Conservation (phyloP, 2,797 vertebrate genomes). For the Emydoidea blandingii region DNA sequence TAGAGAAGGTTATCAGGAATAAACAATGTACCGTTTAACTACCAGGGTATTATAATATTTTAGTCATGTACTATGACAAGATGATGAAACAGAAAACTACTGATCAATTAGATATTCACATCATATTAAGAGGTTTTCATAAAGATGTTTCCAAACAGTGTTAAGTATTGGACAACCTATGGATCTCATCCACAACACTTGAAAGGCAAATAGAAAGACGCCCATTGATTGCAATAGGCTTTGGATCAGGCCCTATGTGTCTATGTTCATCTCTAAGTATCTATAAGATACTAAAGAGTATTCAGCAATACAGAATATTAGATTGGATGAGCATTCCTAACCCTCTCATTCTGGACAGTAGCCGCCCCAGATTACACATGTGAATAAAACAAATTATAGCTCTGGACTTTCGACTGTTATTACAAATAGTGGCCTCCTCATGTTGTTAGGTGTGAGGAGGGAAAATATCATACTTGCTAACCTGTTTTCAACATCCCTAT, state of each 20-base stretch:
- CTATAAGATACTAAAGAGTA: background rate
- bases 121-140: background rate
- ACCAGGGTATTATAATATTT: background rate
- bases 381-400: constrained; percentile 35
- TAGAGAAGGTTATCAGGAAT: background rate
- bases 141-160: background rate
- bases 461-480: background rate
- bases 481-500: background rate
- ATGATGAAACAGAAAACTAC: background rate
- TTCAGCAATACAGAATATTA: background rate
- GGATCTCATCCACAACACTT: background rate
- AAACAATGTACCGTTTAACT: background rate
- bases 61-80: background rate
- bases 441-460: background rate
- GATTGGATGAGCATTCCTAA: background rate
- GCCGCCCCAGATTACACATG: background rate
- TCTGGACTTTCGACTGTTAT: constrained; percentile 22
- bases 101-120: background rate
- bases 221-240: background rate
- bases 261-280: background rate
- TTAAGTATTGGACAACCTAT: background rate
- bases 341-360: constrained; percentile 5
- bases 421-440: background rate
- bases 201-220: background rate
- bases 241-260: background rate